These are phyloP conservation scores for Melinaea marsaeus DNA, from an alignment of 2,888 invertebrate species.

Conservation along the genomic window DNA sequence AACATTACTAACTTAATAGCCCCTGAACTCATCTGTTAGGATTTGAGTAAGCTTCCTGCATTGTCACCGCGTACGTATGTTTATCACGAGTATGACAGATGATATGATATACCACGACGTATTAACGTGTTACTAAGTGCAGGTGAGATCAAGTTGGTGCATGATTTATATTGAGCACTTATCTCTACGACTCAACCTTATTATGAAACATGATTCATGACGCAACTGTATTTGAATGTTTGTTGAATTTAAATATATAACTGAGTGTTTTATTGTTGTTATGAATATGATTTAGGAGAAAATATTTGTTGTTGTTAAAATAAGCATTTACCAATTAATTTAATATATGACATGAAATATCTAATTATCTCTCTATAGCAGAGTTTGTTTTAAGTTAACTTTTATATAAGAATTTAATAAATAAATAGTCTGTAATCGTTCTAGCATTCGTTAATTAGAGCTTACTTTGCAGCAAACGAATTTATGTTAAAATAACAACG, in stretches of 20 bases:
- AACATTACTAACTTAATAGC: background rate
- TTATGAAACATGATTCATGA: too few relatives aligned
- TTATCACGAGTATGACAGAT: conserved; percentile 46
- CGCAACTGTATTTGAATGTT: too few relatives aligned
- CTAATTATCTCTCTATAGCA: background rate
- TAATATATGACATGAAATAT: background rate
- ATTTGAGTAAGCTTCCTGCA: conserved; percentile 11
- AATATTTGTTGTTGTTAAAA: background rate
- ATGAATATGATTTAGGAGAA: background rate
- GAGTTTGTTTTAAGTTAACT: conserved; percentile 5
- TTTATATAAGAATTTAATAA: conserved; percentile 35
- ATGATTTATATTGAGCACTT: too few relatives aligned
- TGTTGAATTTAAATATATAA: conserved; percentile 4
- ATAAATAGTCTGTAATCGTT: conserved; percentile 54
- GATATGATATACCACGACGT: conserved; percentile 63
- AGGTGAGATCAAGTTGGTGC: too few relatives aligned
- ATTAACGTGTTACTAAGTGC: conserved; percentile 44
- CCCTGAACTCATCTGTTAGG: conserved; percentile 3
- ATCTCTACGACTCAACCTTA: too few relatives aligned
- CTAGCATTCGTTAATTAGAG: conserved; percentile 58
- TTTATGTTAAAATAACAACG: conserved; percentile 68
- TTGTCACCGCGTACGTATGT: conserved; percentile 23
- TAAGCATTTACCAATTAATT: background rate
- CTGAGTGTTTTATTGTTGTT: background rate
- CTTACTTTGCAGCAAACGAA: conserved; percentile 53